Conservation (phyloP, 1,140 invertebrate species). For the Philopotamus ludificatus region DNA sequence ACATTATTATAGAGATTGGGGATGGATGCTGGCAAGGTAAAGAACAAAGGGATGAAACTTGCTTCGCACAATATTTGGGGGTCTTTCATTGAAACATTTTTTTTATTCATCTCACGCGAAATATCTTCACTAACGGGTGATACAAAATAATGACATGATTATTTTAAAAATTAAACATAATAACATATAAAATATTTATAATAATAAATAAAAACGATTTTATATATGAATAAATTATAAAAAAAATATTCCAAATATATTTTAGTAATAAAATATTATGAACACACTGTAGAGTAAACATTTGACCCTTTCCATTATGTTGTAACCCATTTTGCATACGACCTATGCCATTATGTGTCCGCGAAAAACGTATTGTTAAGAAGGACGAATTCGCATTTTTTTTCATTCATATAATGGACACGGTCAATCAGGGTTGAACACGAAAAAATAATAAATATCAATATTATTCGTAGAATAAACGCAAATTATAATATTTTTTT, state of each 20-base stretch:
- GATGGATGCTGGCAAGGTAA: not conserved
- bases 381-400: no score
- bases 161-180: not conserved
- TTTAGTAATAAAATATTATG: no score
- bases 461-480: no score
- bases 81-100: conserved; percentile 1
- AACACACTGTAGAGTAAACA: conserved; percentile 5
- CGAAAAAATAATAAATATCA: no score
- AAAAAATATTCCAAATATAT: no score
- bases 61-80: conserved; percentile 11
- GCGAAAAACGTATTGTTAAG: not conserved
- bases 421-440: no score
- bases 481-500: no score
- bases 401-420: no score
- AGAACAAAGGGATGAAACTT: conserved; percentile 26
- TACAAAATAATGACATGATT: not conserved
- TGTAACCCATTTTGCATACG: conserved; percentile 1
- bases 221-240: no score
- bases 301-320: conserved; percentile 11
- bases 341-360: not conserved
- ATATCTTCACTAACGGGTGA: not conserved
- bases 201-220: not conserved
- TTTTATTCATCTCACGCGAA: no score
- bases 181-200: not conserved
- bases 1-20: not conserved